Conservation (phyloP, 2,113 vertebrate genomes). For the Copsychus sechellarum region DNA sequence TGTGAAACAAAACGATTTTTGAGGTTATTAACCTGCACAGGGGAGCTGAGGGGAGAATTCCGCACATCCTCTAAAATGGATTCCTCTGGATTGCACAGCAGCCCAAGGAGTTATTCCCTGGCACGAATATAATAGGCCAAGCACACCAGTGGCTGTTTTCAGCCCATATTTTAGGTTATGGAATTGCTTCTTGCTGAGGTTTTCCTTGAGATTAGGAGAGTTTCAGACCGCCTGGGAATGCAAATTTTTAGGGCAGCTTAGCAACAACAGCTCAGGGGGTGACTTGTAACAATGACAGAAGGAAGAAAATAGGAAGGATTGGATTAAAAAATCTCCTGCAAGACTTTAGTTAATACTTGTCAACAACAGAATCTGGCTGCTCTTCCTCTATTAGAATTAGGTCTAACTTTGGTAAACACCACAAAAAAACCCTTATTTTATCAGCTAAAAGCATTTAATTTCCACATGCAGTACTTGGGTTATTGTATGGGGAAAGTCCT, state of each 20-base stretch:
- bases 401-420: background rate
- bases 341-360: background rate
- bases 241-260: slow-evolving; percentile 19
- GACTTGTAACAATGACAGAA: background rate
- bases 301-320: background rate
- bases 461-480: background rate
- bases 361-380: background rate
- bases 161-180: background rate
- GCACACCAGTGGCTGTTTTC: background rate
- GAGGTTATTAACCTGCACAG: background rate
- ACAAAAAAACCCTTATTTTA: background rate
- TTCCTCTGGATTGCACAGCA: background rate
- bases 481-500: background rate
- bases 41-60: background rate
- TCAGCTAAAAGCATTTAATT: background rate
- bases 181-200: background rate
- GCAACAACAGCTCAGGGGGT: slow-evolving; percentile 1
- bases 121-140: background rate
- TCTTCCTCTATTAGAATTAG: background rate
- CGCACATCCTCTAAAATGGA: background rate
- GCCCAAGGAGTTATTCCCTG: background rate
- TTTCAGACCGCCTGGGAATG: slow-evolving; percentile 2
- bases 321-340: background rate
- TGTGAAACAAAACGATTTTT: background rate
- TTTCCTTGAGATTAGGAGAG: background rate